These are phyloP conservation scores for Tokudaia tokunoshimensis DNA, from an alignment of 2,797 vertebrate genomes.

Conservation along the genomic window DNA sequence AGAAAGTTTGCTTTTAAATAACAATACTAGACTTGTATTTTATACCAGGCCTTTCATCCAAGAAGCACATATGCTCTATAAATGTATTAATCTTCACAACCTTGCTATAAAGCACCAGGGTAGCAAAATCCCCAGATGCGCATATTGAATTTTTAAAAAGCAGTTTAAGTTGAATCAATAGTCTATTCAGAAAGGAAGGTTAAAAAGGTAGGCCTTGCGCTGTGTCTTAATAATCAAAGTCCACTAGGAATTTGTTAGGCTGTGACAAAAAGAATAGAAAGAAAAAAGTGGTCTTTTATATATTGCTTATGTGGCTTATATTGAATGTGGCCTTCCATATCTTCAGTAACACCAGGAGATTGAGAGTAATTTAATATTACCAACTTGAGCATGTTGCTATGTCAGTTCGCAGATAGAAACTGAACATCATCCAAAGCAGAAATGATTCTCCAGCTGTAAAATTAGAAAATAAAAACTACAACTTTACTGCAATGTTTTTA, in stretches of 20 bases:
- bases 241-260: conserved; percentile 79
- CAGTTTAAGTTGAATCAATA: conserved; percentile 82
- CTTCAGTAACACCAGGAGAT: conserved; percentile 8
- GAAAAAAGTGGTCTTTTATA: conserved; percentile 56
- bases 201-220: conserved; percentile 77
- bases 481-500: conserved; percentile 25
- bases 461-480: not conserved
- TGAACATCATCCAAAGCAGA: not conserved
- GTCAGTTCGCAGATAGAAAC: conserved; percentile 51
- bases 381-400: not conserved
- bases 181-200: conserved; percentile 80
- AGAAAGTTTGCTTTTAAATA: conserved; percentile 81
- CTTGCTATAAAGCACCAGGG: conserved; percentile 74
- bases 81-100: conserved; percentile 75
- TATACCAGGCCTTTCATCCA: conserved; percentile 72
- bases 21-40: conserved; percentile 73
- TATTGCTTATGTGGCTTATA: conserved; percentile 24
- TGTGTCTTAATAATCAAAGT: conserved; percentile 82
- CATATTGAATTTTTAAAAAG: conserved; percentile 82
- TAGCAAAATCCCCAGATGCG: conserved; percentile 74
- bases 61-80: conserved; percentile 65
- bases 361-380: conserved; percentile 34
- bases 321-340: conserved; percentile 47
- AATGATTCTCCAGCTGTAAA: conserved; percentile 13
- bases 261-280: conserved; percentile 74